Evolutionary conservation across 1,140 invertebrate species (phyloP).

Genomic region (Papilio machaon): DNA sequence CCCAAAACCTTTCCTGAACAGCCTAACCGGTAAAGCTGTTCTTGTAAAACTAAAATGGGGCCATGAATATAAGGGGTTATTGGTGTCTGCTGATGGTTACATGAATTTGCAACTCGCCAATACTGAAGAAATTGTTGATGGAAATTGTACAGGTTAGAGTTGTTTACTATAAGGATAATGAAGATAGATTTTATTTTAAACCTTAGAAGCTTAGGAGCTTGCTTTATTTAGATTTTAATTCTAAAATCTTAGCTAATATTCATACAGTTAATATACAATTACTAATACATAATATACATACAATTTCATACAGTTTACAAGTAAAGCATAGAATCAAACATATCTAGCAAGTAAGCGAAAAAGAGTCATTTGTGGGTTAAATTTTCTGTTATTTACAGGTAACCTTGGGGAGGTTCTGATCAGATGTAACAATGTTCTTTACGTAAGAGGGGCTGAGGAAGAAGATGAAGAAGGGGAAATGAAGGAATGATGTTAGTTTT

Average conservation of each 20-base stretch:
- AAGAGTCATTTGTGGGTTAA: not conserved
- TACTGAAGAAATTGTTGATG: slow-evolving; percentile 99
- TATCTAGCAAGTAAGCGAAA: not conserved
- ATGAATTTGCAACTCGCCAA: slow-evolving; percentile 99
- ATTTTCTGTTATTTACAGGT: slow-evolving; percentile 79
- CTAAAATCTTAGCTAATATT: too few species aligned
- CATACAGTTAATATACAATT: too few species aligned
- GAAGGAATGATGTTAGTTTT: slow-evolving; percentile 87
- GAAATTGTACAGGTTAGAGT: slow-evolving; percentile 88
- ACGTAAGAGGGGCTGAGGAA: slow-evolving; percentile 97
- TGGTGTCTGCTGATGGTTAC: slow-evolving; percentile 99
- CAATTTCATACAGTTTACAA: too few species aligned
- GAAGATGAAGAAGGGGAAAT: slow-evolving; percentile 99
- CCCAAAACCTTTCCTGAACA: slow-evolving; percentile 99
- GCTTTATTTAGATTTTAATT: too few species aligned
- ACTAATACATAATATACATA: too few species aligned
- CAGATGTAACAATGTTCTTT: slow-evolving; percentile 99
- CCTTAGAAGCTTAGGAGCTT: not conserved
- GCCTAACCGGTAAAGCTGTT: slow-evolving; percentile 98
- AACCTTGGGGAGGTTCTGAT: slow-evolving; percentile 98
- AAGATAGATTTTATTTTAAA: not conserved
- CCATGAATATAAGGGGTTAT: slow-evolving; percentile 99
- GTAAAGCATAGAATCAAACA: not conserved
- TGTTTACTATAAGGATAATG: slow-evolving; percentile 15
- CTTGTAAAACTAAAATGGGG: slow-evolving; percentile 99